These are phyloP conservation scores for Semnopithecus entellus DNA, from an alignment of 2,113 vertebrate genomes.

Conservation along the genomic window DNA sequence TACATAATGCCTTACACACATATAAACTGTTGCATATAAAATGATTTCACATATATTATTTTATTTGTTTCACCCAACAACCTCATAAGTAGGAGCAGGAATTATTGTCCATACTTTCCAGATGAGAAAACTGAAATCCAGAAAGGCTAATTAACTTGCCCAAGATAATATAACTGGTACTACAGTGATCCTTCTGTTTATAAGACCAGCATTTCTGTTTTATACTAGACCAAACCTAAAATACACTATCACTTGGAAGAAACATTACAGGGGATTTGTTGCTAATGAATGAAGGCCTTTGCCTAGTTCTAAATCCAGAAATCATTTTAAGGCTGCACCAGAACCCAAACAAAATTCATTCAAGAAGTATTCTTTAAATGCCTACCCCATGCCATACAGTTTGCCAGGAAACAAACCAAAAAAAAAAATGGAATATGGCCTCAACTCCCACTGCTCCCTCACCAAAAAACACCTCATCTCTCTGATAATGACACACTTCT, in stretches of 20 bases:
- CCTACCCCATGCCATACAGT: neutral
- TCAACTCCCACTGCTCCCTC: neutral
- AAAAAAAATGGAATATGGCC: neutral
- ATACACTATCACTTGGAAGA: neutral
- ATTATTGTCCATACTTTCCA: neutral
- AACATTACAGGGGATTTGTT: neutral
- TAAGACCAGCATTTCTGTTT: neutral
- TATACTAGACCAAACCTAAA: neutral
- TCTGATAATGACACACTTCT: neutral
- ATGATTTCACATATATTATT: neutral
- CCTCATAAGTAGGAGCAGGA: neutral
- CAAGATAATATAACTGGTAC: neutral
- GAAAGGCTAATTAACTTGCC: neutral
- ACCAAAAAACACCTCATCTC: neutral
- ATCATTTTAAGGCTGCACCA: neutral
- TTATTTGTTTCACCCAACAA: neutral
- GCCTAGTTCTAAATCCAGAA: slow-evolving; percentile 25
- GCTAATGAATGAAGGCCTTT: slow-evolving; percentile 8
- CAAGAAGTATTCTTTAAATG: slow-evolving; percentile 13
- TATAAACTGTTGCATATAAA: neutral
- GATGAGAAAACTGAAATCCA: neutral
- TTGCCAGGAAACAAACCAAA: neutral
- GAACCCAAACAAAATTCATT: slow-evolving; percentile 37
- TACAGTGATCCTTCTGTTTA: neutral
- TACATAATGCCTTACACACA: neutral